phyloP scores from a whole-genome alignment of 2,888 invertebrate species.

The Oxyscelio sp. region DNA sequence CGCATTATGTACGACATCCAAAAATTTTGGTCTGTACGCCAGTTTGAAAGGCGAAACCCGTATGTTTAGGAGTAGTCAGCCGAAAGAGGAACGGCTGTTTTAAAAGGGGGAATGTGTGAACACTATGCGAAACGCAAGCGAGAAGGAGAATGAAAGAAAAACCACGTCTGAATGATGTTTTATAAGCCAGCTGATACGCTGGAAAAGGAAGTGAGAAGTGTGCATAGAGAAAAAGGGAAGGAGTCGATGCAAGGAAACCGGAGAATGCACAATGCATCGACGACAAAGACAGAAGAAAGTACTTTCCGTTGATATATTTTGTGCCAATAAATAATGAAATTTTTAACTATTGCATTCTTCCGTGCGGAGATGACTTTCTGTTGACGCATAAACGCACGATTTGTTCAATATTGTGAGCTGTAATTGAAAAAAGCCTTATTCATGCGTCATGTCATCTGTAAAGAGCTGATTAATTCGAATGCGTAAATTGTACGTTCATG shows the following conservation, averaged over 20 bases:
- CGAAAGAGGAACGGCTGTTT: slow-evolving; percentile 25
- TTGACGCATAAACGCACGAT: background rate
- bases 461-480: too few species aligned
- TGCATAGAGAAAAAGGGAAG: background rate
- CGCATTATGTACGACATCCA: slow-evolving; percentile 7
- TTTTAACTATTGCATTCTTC: slow-evolving; percentile 32
- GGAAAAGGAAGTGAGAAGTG: slow-evolving; percentile 4
- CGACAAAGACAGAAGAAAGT: slow-evolving; percentile 17
- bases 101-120: slow-evolving; percentile 42
- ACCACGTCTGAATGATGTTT: slow-evolving; percentile 74
- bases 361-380: background rate
- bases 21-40: slow-evolving; percentile 24
- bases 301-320: slow-evolving; percentile 14
- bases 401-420: too few species aligned
- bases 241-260: background rate
- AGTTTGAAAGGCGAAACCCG: slow-evolving; percentile 57
- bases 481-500: too few species aligned
- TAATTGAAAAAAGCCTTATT: background rate
- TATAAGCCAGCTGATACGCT: slow-evolving; percentile 67
- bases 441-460: too few species aligned
- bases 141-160: slow-evolving; percentile 51
- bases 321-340: slow-evolving; percentile 33
- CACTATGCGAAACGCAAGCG: slow-evolving; percentile 49
- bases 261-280: slow-evolving; percentile 26
- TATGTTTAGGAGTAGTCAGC: slow-evolving; percentile 34